phyloP scores from a whole-genome alignment of 2,888 invertebrate species.

The Geophilus truncorum region DNA sequence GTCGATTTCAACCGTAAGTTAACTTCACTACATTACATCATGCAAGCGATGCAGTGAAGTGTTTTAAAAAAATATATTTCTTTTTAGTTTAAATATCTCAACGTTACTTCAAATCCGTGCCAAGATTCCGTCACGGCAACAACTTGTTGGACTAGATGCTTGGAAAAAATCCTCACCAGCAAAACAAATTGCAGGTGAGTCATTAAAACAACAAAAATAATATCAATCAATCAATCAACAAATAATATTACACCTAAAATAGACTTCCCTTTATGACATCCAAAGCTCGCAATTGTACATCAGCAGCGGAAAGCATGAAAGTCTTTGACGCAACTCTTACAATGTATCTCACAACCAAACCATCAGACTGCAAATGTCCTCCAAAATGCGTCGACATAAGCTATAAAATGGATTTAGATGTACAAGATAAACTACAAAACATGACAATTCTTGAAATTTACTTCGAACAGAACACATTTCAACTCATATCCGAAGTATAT shows the following conservation, averaged over 20 bases:
- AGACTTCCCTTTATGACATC: constrained; percentile 29
- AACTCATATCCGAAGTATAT: neutral
- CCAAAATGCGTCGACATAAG: neutral
- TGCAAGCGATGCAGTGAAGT: too few relatives aligned
- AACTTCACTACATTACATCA: too few relatives aligned
- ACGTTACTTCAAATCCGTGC: neutral
- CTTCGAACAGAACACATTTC: neutral
- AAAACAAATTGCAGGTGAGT: neutral
- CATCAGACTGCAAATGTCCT: neutral
- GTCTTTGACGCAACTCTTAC: neutral
- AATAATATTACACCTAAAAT: neutral
- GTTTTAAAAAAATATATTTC: too few relatives aligned
- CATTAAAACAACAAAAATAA: neutral
- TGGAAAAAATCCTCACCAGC: neutral
- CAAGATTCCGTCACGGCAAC: neutral
- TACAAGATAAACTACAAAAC: neutral
- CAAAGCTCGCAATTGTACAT: neutral
- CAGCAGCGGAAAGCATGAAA: neutral
- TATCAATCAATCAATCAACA: neutral
- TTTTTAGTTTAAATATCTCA: neutral
- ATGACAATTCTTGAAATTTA: neutral
- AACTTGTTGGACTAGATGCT: constrained; percentile 1
- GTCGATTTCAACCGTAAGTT: constrained; percentile 27
- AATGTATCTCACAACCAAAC: neutral
- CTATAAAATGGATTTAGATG: neutral